Conservation (phyloP, 2,888 invertebrate genomes). For the Geotrupes spiniger region DNA sequence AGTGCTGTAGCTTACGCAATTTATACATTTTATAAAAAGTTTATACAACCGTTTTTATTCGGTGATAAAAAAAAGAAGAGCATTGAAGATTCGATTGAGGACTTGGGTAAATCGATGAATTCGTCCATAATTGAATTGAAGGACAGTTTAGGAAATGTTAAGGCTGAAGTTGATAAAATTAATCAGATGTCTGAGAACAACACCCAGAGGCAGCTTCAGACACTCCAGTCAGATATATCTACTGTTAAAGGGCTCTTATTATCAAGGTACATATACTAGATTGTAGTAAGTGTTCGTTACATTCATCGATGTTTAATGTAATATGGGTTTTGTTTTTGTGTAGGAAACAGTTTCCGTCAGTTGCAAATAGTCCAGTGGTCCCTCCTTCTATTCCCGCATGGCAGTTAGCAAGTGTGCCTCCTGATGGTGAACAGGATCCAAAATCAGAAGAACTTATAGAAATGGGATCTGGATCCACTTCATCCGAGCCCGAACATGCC, state of each 20-base stretch:
- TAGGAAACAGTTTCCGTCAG: conserved; percentile 77
- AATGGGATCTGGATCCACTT: conserved; percentile 58
- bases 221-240: conserved; percentile 66
- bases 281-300: conserved; percentile 3
- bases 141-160: conserved; percentile 63
- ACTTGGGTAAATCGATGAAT: conserved; percentile 66
- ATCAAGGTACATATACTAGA: conserved; percentile 55
- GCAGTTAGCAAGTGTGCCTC: conserved; percentile 68
- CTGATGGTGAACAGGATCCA: conserved; percentile 46
- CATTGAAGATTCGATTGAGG: conserved; percentile 64
- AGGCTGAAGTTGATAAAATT: conserved; percentile 61
- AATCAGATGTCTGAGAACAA: conserved; percentile 49
- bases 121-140: conserved; percentile 59
- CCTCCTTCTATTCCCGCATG: conserved; percentile 77
- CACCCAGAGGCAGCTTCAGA: conserved; percentile 61
- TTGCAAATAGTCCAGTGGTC: conserved; percentile 57
- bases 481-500: conserved; percentile 69
- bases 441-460: conserved; percentile 55
- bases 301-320: conserved; percentile 8
- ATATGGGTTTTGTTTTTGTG: conserved; percentile 9
- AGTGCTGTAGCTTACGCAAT: conserved; percentile 76
- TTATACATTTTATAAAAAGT: conserved; percentile 77
- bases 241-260: conserved; percentile 72
- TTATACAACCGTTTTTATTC: conserved; percentile 65
- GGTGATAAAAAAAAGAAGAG: conserved; percentile 64